Conservation (phyloP, 2,888 invertebrate genomes). For the Cephus pygmeus region DNA sequence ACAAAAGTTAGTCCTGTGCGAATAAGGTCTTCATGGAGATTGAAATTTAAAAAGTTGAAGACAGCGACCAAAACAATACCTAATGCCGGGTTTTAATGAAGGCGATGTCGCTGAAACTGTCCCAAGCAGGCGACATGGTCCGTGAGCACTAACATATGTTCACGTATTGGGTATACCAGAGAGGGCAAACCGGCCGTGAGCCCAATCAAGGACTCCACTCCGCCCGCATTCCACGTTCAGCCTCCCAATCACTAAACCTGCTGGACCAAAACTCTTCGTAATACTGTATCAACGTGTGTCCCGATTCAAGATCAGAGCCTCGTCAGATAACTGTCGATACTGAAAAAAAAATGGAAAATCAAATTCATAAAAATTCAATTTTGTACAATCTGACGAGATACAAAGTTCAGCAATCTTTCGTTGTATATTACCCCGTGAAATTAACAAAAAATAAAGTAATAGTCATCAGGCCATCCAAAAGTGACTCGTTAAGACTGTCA, state of each 20-base stretch:
- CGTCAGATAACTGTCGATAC: background rate
- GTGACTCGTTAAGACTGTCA: too few relatives aligned
- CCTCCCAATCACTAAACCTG: constrained; percentile 53
- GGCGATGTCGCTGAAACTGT: background rate
- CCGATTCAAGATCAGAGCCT: background rate
- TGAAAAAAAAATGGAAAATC: background rate
- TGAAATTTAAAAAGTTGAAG: too few relatives aligned
- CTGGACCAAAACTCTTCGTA: constrained; percentile 14
- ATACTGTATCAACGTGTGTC: background rate
- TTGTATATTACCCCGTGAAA: background rate
- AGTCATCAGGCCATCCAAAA: too few relatives aligned
- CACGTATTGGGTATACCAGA: constrained; percentile 26
- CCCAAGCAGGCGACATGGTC: background rate
- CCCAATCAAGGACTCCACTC: constrained; percentile 59
- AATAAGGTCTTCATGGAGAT: too few relatives aligned
- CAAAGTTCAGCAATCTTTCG: background rate
- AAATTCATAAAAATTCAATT: constrained; percentile 5
- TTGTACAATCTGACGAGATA: background rate
- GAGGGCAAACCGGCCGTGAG: constrained; percentile 54
- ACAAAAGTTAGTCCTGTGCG: too few relatives aligned
- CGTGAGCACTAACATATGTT: constrained; percentile 21
- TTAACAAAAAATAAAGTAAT: too few relatives aligned
- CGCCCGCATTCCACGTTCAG: constrained; percentile 59
- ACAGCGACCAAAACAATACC: too few relatives aligned
- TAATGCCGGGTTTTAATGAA: background rate